Evolutionary conservation across 2,888 invertebrate genomes (phyloP).

Genomic region (Cosmia trapezina): DNA sequence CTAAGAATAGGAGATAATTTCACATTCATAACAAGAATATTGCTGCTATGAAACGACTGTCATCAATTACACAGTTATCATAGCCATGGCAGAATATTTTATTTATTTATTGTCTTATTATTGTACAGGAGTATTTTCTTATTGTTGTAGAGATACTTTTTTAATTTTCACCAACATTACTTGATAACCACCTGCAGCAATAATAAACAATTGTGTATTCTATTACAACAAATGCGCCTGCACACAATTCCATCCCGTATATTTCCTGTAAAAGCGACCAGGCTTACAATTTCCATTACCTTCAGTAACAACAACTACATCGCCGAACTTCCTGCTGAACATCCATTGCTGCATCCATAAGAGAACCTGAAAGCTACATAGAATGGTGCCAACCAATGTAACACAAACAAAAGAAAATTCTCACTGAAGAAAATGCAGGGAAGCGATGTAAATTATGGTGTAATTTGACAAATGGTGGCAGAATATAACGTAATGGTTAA

Average conservation of each 20-base stretch:
- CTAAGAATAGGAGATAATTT: too few relatives aligned
- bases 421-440: constrained; percentile 13
- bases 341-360: constrained; percentile 29
- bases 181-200: too few relatives aligned
- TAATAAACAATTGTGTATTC: too few relatives aligned
- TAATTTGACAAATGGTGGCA: constrained; percentile 68
- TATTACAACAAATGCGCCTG: not conserved
- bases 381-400: constrained; percentile 29
- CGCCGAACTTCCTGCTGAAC: constrained; percentile 15
- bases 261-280: constrained; percentile 51
- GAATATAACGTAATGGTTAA: constrained; percentile 63
- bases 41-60: too few relatives aligned
- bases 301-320: constrained; percentile 21
- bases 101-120: too few relatives aligned
- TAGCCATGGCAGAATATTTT: too few relatives aligned
- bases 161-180: too few relatives aligned
- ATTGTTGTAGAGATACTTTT: too few relatives aligned
- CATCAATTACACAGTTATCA: too few relatives aligned
- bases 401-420: constrained; percentile 14
- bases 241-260: constrained; percentile 17
- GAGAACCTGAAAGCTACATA: not conserved
- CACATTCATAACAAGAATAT: too few relatives aligned
- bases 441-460: constrained; percentile 60
- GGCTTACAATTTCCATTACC: constrained; percentile 51
- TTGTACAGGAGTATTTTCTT: too few relatives aligned